Base-by-base conservation (phyloP, 2,797 vertebrate genomes). In the Ibycter americanus region DNA sequence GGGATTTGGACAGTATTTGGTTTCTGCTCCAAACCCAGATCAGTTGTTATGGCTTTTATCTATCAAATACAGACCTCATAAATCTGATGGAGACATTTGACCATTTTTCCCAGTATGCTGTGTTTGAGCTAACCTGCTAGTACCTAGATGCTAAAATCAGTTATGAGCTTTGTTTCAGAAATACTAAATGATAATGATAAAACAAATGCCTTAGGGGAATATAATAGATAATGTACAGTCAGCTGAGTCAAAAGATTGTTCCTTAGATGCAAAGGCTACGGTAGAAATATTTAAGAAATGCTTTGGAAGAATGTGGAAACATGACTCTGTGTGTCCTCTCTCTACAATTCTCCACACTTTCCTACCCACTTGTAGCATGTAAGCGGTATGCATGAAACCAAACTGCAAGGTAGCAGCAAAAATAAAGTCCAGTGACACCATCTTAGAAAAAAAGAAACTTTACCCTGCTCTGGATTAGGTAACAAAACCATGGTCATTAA, bases 1-100 rank as follows among this genome's bases (percentile, higher is more conserved):
- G 34, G 63, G 38, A 76, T 76, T 89, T 83, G 20, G 66, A 38
- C 47, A 81, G 27, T 47, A 55, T 82, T 74, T 52, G 11, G 20
- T 91, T 91, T 95, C 87, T 95, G 15, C 14, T 88, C 15, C 66
- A 88, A 95, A 51, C 15, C 46, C 52, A 86, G 61, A 87, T 66
- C 42, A 94, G 46, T 20, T 77, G 42, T 79, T 88, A 47, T 36
- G n/a, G 16, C 4, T 74, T 88, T 94, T 58, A 66, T 6, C 31
- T 84, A 31, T 68, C 55, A 88, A 63, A 76, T 55, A 46, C 9
- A 78, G 58, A 61, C 9, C 25, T 87, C 70, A 83, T 47, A 72
- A 84, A 90, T 77, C 31, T 40, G n/a, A 47, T 40, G 51, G 49
- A 90, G 38, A 34, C 10, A 62, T 92, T 78, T 82, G 66, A 36